A percentile compares a stretch with the other conserved stretches of the same genome.
These are phyloP conservation scores for Octomys mimax DNA, from an alignment of 2,797 vertebrate genomes.

Conservation along the genomic window DNA sequence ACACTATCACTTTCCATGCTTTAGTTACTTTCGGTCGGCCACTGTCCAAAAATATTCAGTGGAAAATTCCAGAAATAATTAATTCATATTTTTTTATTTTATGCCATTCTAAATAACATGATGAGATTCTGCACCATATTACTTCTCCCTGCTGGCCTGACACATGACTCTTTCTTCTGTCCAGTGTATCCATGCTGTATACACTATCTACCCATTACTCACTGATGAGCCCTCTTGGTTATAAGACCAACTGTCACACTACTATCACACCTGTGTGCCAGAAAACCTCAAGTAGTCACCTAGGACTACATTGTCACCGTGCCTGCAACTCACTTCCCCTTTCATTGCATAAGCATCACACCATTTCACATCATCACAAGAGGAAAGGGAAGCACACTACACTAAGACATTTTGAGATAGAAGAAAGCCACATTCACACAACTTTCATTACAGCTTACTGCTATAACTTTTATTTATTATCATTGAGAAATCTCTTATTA, in stretches of 20 bases:
- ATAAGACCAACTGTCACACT: neutral
- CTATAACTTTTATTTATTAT: neutral
- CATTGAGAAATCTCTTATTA: neutral
- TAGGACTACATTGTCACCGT: neutral
- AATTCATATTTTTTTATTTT: neutral
- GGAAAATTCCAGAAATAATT: slow-evolving; percentile 29
- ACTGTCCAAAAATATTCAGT: neutral
- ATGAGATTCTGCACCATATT: neutral
- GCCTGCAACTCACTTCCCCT: neutral
- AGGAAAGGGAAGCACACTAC: neutral
- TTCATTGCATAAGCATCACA: neutral
- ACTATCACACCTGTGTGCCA: too few relatives aligned
- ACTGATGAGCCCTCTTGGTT: too few relatives aligned
- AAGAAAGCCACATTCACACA: neutral
- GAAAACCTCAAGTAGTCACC: neutral
- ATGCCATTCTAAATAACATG: neutral
- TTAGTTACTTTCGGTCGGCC: neutral
- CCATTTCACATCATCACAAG: neutral
- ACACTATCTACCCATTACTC: neutral
- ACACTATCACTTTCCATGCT: neutral
- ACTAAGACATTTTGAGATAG: neutral
- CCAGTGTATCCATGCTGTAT: neutral
- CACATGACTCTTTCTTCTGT: neutral
- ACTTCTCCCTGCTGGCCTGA: neutral
- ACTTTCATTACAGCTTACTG: neutral